Evolutionary conservation across 2,888 invertebrate species (phyloP).

Genomic region (Sinohyriopsis cumingii): DNA sequence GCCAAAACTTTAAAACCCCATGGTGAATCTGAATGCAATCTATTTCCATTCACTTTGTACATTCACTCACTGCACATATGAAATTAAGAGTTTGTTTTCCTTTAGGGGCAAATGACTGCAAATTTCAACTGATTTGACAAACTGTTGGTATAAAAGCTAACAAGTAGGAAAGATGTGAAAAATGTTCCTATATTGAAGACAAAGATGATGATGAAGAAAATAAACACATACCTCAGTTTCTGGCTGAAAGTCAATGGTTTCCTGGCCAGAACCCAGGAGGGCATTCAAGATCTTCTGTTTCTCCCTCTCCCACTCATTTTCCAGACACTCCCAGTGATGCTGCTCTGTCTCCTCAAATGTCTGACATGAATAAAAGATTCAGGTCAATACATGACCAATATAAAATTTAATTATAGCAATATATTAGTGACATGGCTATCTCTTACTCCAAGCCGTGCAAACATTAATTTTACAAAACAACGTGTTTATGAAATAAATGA

Average conservation of each 20-base stretch:
- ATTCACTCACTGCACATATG: no score
- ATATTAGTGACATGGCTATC: neutral
- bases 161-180: no score
- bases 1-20: no score
- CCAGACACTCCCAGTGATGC: conserved; percentile 82
- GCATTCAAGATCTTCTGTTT: conserved; percentile 91
- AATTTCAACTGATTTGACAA: no score
- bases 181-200: neutral
- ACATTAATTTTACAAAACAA: no score
- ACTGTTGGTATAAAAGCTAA: no score
- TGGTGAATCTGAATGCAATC: no score
- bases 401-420: neutral
- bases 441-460: no score
- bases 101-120: no score
- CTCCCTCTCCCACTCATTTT: conserved; percentile 92
- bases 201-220: neutral
- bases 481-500: no score
- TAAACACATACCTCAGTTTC: conserved; percentile 65
- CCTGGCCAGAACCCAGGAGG: conserved; percentile 89
- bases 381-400: neutral
- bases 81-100: no score
- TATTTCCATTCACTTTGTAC: no score
- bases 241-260: conserved; percentile 80
- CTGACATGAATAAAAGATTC: conserved; percentile 66
- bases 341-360: conserved; percentile 77